Evolutionary conservation across 1,140 invertebrate genomes (phyloP).

Genomic region (Reticulitermes speratus): DNA sequence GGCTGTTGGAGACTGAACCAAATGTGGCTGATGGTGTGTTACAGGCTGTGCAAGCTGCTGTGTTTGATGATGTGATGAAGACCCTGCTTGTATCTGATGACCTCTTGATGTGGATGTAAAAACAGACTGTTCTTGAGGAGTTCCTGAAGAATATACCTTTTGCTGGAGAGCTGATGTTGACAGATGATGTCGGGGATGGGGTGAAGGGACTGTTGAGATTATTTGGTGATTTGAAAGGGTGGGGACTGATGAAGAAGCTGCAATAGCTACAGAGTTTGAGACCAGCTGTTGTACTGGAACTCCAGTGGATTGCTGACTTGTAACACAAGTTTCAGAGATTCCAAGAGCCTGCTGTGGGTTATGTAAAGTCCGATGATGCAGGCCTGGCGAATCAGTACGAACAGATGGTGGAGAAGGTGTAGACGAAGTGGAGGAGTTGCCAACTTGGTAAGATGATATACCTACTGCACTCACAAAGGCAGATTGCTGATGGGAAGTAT

Average conservation of each 20-base stretch:
- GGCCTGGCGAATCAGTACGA: constrained; percentile 14
- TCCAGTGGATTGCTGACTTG: constrained; percentile 36
- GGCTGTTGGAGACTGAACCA: constrained; percentile 9
- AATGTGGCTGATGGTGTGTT: constrained; percentile 33
- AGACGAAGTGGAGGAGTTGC: neutral
- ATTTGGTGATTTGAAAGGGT: constrained; percentile 38
- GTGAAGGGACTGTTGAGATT: constrained; percentile 39
- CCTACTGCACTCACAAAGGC: neutral
- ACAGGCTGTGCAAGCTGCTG: constrained; percentile 33
- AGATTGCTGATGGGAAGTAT: constrained; percentile 4
- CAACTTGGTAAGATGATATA: neutral
- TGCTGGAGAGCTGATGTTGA: constrained; percentile 12
- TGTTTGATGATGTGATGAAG: constrained; percentile 36
- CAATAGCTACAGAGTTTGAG: neutral
- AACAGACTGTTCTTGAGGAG: neutral
- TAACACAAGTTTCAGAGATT: neutral
- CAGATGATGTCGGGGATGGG: constrained; percentile 33
- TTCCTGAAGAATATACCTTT: neutral
- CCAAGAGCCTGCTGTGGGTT: constrained; percentile 6
- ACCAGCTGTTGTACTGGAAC: constrained; percentile 32
- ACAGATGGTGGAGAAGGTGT: constrained; percentile 25
- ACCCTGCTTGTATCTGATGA: constrained; percentile 13
- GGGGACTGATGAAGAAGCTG: constrained; percentile 22
- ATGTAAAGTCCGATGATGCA: constrained; percentile 10
- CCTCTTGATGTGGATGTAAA: constrained; percentile 1